Conservation (phyloP, 2,113 vertebrate species). For the Pterocles gutturalis region DNA sequence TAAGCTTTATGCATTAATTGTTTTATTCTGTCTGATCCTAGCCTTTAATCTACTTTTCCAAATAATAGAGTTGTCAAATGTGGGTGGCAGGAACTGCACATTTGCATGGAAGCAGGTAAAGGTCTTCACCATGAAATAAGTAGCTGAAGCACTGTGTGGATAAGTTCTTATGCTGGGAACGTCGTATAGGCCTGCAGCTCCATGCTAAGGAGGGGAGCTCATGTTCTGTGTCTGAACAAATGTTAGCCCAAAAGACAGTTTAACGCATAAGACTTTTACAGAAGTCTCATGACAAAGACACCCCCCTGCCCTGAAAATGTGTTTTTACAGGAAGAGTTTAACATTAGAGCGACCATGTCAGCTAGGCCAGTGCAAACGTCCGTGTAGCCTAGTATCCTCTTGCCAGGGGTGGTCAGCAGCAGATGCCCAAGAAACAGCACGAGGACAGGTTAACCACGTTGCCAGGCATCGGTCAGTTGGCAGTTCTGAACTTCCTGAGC, state of each 20-base stretch:
- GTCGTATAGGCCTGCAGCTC: neutral
- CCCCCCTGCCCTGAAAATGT: neutral
- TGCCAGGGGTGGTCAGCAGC: neutral
- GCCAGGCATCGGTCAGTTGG: neutral
- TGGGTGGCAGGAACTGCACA: neutral
- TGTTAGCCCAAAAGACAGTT: neutral
- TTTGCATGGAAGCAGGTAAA: slow-evolving; percentile 32
- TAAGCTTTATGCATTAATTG: neutral
- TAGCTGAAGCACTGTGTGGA: neutral
- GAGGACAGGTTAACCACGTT: neutral
- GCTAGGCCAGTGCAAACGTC: neutral
- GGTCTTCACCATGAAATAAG: neutral
- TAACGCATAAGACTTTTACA: neutral
- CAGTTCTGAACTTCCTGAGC: neutral
- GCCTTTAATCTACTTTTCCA: slow-evolving; percentile 47
- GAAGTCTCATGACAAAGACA: neutral
- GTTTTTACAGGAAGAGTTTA: neutral
- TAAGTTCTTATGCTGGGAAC: neutral
- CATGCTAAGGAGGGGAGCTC: neutral
- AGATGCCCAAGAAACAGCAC: neutral
- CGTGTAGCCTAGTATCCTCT: neutral
- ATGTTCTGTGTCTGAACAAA: neutral
- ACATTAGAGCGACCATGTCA: neutral
- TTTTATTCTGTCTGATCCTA: slow-evolving; percentile 35
- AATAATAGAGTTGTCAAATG: slow-evolving; percentile 5